Base-by-base conservation (phyloP, 1,140 invertebrate species). In the Phortica variegata region DNA sequence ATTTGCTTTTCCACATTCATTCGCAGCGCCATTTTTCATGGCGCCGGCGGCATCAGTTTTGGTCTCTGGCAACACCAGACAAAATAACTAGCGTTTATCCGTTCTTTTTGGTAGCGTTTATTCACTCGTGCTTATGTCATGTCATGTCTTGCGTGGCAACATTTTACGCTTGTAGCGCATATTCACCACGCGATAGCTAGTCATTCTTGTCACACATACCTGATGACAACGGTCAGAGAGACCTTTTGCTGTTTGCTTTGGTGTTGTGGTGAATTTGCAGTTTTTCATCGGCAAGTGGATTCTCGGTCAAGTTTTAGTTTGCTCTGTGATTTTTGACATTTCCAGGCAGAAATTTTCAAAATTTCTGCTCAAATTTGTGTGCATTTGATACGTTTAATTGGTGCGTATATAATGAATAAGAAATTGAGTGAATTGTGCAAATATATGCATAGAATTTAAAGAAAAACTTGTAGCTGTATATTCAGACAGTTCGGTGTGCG, bases 271-370 rank as follows among this genome's bases (percentile, higher is more conserved):
- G 63, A 69, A 49, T 60, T 66, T 55, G 65, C 63, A 68, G 60
- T 68, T 68, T 68, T 62, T 68, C 65, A 68, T 58, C 65, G 47
- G 65, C 63, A 66, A 66, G 60, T 58, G 61, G 56, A 61, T 65
- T 65, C 60, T 68, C 63, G 63, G 62, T 60, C 57, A 54, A 65
- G 63, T 68, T 68, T 69, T 68, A 68, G 49, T 68, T 69, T 68
- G 65, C 69, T 73, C 70, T 73, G 65, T 73, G 70, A 66, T 73
- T 73, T 73, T 73, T 49, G 56, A 73, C 70, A 70, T 73, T 73
- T 72, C 65, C 65, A 70, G 61, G 58, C 40, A 52, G 69, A 58
- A 70, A 59, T 66, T 66, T 61, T 23, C 42, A 61, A 70, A 66
- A 66, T 69, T 73, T 70, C 65, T 60, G 62, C 56, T 66, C 50